Base-by-base conservation (phyloP, 2,113 vertebrate genomes). In the Seriola dumerili region DNA sequence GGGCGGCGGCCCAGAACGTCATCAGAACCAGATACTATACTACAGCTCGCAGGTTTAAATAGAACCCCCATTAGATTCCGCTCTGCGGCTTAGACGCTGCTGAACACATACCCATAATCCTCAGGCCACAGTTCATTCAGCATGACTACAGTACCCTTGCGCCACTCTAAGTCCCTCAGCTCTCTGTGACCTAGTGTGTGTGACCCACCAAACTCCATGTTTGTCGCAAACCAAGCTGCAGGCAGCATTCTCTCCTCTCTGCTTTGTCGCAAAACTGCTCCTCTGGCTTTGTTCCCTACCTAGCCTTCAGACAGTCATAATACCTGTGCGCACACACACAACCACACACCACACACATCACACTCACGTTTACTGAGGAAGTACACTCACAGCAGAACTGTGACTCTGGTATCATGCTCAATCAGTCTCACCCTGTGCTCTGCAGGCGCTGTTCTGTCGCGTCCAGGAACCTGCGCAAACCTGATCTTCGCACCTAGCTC, bases 401-500 rank as follows among this genome's bases (percentile, higher is more conserved):
- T 38, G 19, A 16, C 38, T 29, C 10, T 16, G 1, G 36, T 71
- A 3, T 52, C 73, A n/a, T n/a, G n/a, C n/a, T n/a, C 72, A 57
- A 42, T 46, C 57, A 58, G 25, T 44, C 93, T 85, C 61, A 99
- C n/a, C 98, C 98, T 92, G 34, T 99, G n/a, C 97, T 71, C 98
- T 95, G 85, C 97, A 99, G 87, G 96, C 94, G 11, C 90, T 69
- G 19, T n/a, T 99, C 97, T 0, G 92, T 97, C 69, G n/a, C 98
- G 95, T 34, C 97, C 97, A 0, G 97, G 97, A 57, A 99, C 97
- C 21, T 97, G n/a, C n/a, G n/a, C 97, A 0, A 85, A 61, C 63
- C 95, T 93, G 66, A 99, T 96, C 80, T 96, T 99, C 76, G n/a
- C 96, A 98, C 98, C 98, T n/a, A 99, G 25, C 96, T n/a, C n/a